Base-by-base conservation (phyloP, 1,140 invertebrate species). In the Trachelipus rathkii region DNA sequence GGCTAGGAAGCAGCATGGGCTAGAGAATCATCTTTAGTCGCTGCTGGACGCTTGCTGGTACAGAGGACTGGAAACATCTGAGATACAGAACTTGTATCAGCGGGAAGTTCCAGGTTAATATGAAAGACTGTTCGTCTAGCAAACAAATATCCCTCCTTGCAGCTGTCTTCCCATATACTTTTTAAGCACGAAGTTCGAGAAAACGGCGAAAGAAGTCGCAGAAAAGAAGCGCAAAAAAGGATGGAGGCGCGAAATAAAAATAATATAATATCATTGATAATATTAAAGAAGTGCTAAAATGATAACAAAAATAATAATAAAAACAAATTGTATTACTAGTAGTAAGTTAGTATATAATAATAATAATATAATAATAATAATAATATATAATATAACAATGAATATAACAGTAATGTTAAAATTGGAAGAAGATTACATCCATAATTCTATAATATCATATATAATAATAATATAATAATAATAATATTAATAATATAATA, bases 101-200 rank as follows among this genome's bases (percentile, higher is more conserved):
- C 92, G 45, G 95, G 95, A 91, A 19, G 94, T 97, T 0, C 91
- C 94, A 82, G 95, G 95, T 8, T 97, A 95, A 87, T 69, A 93
- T 93, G 24, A 89, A 92, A 0, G 95, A 96, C 83, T 92, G 96
- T 71, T 93, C 95, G 84, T 93, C 93, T 83, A 90, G 95, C 69
- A 90, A 93, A 82, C 89, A 91, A 79, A 97, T 93, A 86, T 95
- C 95, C 0, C 92, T 95, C 82, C 86, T 98, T 7, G 95, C 95
- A 5, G 95, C 97, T 83, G 95, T 94, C 95, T 21, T 94, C 94
- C 46, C 98, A 97, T 86, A 92, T 98, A 7, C 90, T 81, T 44
- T 81, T 81, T 69, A 78, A 77, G 46, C 79, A 77, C 68, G 79
- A 50, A 81, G 72, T 45, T 74, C 77, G 72, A 75, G 79, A 75